Conservation (phyloP, 2,888 invertebrate genomes). For the Lepidocyrtinus sp. region DNA sequence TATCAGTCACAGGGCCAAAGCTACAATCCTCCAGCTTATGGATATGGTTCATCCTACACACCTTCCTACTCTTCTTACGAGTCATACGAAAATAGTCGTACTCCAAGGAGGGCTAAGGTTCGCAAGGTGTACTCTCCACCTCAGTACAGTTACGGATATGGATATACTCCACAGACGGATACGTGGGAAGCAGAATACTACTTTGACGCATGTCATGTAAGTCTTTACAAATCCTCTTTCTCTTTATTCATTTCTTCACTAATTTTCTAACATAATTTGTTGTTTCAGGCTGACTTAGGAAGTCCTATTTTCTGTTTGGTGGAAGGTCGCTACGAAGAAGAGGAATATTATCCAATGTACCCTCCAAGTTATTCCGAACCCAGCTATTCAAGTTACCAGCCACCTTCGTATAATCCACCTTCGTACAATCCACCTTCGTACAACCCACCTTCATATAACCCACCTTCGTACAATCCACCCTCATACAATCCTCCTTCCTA, state of each 20-base stretch:
- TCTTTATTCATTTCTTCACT: neutral
- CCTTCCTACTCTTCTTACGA: conserved; percentile 62
- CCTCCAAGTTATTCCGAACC: conserved; percentile 55
- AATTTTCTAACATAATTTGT: neutral
- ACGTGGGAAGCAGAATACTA: conserved; percentile 69
- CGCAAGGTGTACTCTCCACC: conserved; percentile 62
- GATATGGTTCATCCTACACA: conserved; percentile 62
- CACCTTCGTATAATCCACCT: conserved; percentile 20
- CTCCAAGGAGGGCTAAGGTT: conserved; percentile 67
- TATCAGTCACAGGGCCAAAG: conserved; percentile 47
- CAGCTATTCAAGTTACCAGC: conserved; percentile 46
- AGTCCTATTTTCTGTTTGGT: conserved; percentile 69
- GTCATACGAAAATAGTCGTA: conserved; percentile 65
- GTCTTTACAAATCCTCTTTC: too few relatives aligned
- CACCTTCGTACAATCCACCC: conserved; percentile 20
- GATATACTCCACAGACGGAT: conserved; percentile 62
- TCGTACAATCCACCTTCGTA: conserved; percentile 26
- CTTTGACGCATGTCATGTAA: conserved; percentile 69
- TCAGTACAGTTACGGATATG: conserved; percentile 65
- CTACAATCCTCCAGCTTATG: conserved; percentile 56
- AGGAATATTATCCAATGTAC: conserved; percentile 64
- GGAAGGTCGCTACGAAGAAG: conserved; percentile 65
- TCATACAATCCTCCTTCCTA: conserved; percentile 26
- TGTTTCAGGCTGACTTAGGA: conserved; percentile 67
- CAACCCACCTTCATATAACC: conserved; percentile 32